Evolutionary conservation across 2,113 vertebrate genomes (phyloP).

Genomic region (Melanerpes formicivorus): DNA sequence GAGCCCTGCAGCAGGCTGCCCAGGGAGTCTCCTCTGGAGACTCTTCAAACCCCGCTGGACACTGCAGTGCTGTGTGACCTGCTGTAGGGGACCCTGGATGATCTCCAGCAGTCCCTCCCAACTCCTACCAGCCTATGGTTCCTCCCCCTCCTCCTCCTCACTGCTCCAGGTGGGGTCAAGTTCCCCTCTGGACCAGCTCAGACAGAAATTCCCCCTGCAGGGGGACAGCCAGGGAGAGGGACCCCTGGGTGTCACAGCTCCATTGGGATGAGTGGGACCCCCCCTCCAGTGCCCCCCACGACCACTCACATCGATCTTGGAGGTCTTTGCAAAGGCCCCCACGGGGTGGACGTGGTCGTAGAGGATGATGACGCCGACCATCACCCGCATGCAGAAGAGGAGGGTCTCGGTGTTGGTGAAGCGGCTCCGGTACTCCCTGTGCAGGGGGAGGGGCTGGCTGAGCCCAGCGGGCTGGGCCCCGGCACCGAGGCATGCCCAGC

Average conservation of each 20-base stretch:
- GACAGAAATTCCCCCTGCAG: neutral
- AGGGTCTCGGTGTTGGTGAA: conserved; percentile 95
- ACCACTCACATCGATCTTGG: conserved; percentile 90
- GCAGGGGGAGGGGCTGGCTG: neutral
- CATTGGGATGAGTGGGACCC: accelerated
- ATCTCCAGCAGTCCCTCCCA: no score
- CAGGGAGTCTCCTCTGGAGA: no score
- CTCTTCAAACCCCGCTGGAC: no score
- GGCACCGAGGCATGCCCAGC: accelerated
- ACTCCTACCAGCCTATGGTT: neutral
- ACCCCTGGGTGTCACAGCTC: accelerated
- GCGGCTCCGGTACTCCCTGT: conserved; percentile 89
- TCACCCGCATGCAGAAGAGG: conserved; percentile 94
- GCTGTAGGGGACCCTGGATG: no score
- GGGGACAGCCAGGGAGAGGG: neutral
- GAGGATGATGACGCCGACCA: conserved; percentile 94
- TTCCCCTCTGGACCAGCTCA: neutral
- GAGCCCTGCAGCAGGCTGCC: no score
- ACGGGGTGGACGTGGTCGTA: conserved; percentile 94
- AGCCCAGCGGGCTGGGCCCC: neutral
- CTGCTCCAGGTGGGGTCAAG: neutral
- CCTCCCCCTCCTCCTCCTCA: neutral
- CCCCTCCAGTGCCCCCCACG: accelerated
- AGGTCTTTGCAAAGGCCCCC: conserved; percentile 92
- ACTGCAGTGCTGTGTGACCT: no score